Conservation (phyloP, 2,113 vertebrate species). For the Sarotherodon lohbergeri region DNA sequence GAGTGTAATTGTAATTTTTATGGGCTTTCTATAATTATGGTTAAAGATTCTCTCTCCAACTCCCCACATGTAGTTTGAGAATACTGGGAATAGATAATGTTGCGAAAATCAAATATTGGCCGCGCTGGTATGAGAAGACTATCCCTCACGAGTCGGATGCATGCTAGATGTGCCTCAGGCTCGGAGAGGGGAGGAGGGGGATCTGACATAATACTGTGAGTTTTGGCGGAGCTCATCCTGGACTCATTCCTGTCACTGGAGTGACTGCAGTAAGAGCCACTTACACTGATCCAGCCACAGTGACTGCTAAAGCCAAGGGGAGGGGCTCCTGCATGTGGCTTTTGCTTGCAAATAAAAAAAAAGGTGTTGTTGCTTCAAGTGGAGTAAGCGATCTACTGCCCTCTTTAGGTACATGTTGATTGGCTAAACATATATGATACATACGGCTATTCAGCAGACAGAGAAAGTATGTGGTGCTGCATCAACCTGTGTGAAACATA, state of each 20-base stretch:
- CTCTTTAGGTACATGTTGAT: background rate
- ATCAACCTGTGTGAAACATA: background rate
- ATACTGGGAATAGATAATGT: background rate
- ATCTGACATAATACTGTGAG: slow-evolving; percentile 19
- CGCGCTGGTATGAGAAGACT: background rate
- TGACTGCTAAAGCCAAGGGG: background rate
- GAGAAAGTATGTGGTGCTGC: background rate
- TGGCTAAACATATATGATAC: background rate
- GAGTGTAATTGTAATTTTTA: background rate
- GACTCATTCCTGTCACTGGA: slow-evolving; percentile 14
- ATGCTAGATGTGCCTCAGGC: background rate
- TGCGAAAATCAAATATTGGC: background rate
- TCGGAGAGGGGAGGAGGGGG: background rate
- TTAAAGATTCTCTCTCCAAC: background rate
- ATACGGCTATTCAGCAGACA: background rate
- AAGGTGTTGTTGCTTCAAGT: background rate
- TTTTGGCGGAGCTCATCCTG: slow-evolving; percentile 14
- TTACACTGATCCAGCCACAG: background rate
- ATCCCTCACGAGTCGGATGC: background rate
- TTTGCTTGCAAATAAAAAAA: background rate
- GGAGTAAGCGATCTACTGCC: background rate
- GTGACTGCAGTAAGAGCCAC: slow-evolving; percentile 40
- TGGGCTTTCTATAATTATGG: background rate
- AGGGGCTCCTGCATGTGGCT: background rate
- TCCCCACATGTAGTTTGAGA: background rate